A percentile compares a stretch with the other conserved stretches of the same genome.
phyloP scores from a whole-genome alignment of 2,113 vertebrate species.

The Rhagologus leucostigma region DNA sequence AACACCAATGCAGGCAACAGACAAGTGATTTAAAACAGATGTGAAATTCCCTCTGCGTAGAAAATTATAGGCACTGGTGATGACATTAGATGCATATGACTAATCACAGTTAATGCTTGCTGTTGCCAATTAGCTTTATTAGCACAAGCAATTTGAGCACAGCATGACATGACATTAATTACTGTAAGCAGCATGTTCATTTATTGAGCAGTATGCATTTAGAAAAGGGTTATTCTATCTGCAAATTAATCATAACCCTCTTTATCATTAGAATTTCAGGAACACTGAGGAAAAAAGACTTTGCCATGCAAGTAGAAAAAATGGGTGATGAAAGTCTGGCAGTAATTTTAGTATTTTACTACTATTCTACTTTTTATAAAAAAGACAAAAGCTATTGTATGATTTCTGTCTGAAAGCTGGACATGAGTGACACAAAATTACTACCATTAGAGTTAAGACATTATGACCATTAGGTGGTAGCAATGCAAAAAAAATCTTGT shows the following conservation, averaged over 20 bases:
- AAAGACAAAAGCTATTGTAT: constrained; percentile 46
- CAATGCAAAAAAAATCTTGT: neutral
- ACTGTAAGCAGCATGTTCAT: constrained; percentile 63
- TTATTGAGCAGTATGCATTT: constrained; percentile 33
- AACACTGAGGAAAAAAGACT: neutral
- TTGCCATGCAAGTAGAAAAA: neutral
- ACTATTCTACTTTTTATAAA: constrained; percentile 37
- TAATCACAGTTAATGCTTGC: constrained; percentile 62
- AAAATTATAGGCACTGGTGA: constrained; percentile 55
- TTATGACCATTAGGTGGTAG: constrained; percentile 45
- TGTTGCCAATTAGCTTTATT: constrained; percentile 72
- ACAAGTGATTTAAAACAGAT: constrained; percentile 51
- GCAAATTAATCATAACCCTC: constrained; percentile 59
- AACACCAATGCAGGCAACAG: neutral
- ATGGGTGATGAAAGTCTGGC: constrained; percentile 10
- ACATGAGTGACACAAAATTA: constrained; percentile 55
- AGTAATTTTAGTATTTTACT: constrained; percentile 51
- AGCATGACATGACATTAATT: constrained; percentile 68
- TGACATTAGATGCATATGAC: constrained; percentile 69
- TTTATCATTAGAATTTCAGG: constrained; percentile 26
- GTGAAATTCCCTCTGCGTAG: neutral
- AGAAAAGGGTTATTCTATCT: constrained; percentile 38
- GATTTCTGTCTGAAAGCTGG: constrained; percentile 41
- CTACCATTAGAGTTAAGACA: constrained; percentile 44
- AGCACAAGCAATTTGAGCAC: constrained; percentile 60